These are phyloP conservation scores for Lates calcarifer DNA, from an alignment of 2,113 vertebrate genomes.

Conservation along the genomic window DNA sequence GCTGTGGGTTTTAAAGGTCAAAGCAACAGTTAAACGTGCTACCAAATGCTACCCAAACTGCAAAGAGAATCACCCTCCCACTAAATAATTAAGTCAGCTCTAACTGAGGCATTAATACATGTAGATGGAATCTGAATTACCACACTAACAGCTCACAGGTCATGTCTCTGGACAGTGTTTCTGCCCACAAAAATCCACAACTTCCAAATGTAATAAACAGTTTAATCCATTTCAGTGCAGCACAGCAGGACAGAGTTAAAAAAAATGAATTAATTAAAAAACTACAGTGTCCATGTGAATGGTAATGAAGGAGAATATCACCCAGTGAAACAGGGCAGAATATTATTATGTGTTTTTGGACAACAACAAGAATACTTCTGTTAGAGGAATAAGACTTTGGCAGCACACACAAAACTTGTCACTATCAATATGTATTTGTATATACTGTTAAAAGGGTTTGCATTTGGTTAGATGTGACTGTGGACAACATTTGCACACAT, in stretches of 20 bases:
- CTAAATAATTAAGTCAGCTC: constrained; percentile 6
- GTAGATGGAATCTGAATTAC: not conserved
- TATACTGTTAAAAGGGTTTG: not conserved
- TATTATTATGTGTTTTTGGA: not conserved
- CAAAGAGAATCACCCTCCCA: not conserved
- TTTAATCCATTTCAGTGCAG: not conserved
- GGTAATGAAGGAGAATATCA: not conserved
- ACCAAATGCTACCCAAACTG: not conserved
- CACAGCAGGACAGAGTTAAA: not conserved
- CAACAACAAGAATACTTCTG: not conserved
- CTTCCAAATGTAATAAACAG: not conserved
- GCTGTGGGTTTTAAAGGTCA: not conserved
- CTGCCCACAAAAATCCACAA: not conserved
- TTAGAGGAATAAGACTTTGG: not conserved
- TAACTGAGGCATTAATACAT: not conserved
- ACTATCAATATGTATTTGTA: too few relatives aligned
- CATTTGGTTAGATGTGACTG: not conserved
- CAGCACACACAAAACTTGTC: too few relatives aligned
- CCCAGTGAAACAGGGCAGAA: not conserved
- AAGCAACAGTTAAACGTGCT: not conserved
- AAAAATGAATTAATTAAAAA: too few relatives aligned
- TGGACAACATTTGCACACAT: not conserved
- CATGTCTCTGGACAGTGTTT: not conserved
- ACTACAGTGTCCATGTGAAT: not conserved
- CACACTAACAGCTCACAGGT: not conserved